Conservation (phyloP, 2,113 vertebrate genomes). For the Gorsachius goisagi region DNA sequence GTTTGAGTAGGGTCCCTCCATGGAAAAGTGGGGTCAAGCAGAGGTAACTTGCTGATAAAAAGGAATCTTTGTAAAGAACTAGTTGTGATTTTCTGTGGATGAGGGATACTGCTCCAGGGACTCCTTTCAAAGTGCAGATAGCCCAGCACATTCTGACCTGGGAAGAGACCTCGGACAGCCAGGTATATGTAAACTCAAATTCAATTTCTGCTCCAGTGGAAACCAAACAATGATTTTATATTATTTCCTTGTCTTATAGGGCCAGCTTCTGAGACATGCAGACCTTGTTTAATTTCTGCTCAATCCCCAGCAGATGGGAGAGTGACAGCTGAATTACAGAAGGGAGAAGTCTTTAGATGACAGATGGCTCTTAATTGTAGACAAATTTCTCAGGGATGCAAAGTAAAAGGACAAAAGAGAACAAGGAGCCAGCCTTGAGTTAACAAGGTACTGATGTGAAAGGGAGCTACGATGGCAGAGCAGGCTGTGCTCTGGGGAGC, state of each 20-base stretch:
- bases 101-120: background rate
- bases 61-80: background rate
- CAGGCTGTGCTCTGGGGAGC: background rate
- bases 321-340: background rate
- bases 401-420: slow-evolving; percentile 14
- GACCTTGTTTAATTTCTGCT: background rate
- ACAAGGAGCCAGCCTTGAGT: background rate
- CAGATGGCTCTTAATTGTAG: background rate
- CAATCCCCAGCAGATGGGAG: background rate
- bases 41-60: background rate
- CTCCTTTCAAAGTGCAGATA: background rate
- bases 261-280: background rate
- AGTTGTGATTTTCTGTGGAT: background rate
- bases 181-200: background rate
- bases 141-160: background rate
- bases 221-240: background rate
- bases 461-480: background rate
- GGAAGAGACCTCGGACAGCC: background rate
- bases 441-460: background rate
- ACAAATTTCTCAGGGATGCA: background rate
- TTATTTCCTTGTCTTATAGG: background rate
- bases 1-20: background rate
- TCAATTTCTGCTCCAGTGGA: background rate
- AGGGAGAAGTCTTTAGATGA: background rate
- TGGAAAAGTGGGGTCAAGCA: background rate